These are phyloP conservation scores for Oostethus manadensis DNA, from an alignment of 2,113 vertebrate species.

Conservation along the genomic window DNA sequence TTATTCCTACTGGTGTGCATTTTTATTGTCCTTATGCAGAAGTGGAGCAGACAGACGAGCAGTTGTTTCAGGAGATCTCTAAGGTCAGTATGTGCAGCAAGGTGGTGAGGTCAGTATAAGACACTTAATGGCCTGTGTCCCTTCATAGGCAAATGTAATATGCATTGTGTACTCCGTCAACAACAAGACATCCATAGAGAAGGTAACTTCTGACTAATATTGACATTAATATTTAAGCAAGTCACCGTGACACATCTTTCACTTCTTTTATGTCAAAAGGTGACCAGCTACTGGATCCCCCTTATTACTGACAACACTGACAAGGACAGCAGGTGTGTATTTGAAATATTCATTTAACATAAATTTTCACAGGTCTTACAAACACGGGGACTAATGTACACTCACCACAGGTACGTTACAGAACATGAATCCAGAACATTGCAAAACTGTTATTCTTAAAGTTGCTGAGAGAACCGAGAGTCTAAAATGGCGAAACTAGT, in stretches of 20 bases:
- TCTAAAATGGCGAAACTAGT: no score
- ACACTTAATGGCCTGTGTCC: conserved; percentile 31
- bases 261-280: conserved; percentile 61
- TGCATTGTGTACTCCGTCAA: conserved; percentile 98
- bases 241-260: neutral
- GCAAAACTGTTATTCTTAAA: no score
- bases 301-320: conserved; percentile 95
- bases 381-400: no score
- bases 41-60: conserved; percentile 93
- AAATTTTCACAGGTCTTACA: no score
- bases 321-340: conserved; percentile 90
- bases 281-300: conserved; percentile 96
- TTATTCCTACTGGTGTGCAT: neutral
- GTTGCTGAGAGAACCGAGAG: no score
- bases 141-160: conserved; percentile 90
- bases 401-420: no score
- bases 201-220: conserved; percentile 69
- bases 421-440: no score
- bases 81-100: conserved; percentile 75
- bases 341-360: neutral
- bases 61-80: conserved; percentile 92
- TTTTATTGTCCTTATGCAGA: conserved; percentile 67
- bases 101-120: conserved; percentile 5
- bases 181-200: conserved; percentile 96
- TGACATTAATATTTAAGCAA: neutral